Evolutionary conservation across 2,888 invertebrate genomes (phyloP), one percentile per base, ranked within the genome.

Genomic region (Agrilus mali): DNA sequence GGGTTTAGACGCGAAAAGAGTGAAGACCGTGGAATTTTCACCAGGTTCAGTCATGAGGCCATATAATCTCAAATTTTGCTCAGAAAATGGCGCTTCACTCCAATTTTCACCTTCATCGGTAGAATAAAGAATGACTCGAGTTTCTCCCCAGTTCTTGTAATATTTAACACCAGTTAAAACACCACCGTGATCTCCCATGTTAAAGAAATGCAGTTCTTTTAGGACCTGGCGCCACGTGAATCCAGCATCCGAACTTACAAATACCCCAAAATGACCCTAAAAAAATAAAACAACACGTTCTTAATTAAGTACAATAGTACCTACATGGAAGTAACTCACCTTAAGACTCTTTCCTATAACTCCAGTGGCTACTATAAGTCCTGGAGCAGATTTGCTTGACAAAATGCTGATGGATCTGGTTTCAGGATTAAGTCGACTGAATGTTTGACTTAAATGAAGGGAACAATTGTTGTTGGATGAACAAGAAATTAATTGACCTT

Each of bases 21-120:
- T 90, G 59, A 94, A 92, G 1, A 86, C 78, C 0, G 92, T 89
- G 0, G 90, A 88, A 59, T 88, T 90, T 63, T 90, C 89, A n/a
- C 92, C 92, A 0, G 93, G 90, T 60, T 93, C 92, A 0, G 90
- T 93, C 82, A 93, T 86, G 14, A 93, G 66, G 7, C 90, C 90
- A 61, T 92, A 89, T n/a, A 93, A 79, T 42, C 82, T 73, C 12
- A 93, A 74, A 61, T 84, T 80, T 46, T 81, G 75, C 22, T 76
- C 75, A 53, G 78, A 75, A 57, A 85, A 82, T 61, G 72, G 67
- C 55, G 81, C 77, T 27, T 74, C 72, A 44, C 77, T 72, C 90
- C 90, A 93, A 14, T 75, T 80, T 59, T 82, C 78, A 31, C 92
- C 92, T 64, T 90, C 88, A 60, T 93, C 85, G 0, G 80, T 82